Evolutionary conservation across 2,797 vertebrate genomes (phyloP), one percentile per base, ranked within the genome.

Genomic region (Hylomyscus alleni): DNA sequence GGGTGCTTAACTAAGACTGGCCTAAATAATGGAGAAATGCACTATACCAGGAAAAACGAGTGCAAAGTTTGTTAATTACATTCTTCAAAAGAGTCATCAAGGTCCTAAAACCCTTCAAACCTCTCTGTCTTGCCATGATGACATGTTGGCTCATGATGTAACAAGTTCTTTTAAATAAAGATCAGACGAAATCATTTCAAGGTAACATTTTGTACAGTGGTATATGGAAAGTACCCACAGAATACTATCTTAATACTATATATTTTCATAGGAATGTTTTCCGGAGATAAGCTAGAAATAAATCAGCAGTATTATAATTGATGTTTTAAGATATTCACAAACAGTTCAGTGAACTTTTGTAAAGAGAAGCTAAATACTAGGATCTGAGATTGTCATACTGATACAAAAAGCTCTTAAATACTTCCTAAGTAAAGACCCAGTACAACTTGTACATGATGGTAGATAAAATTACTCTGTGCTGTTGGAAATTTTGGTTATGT

Each of bases 171-270:
- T n/a, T 88, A 67, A 88, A 29, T 88, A 67, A 84, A 22, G 19
- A 65, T 78, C 60, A 93, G 90, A 89, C n/a, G 14, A 89, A 85
- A 88, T 58, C 52, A 73, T 84, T 76, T 81, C 56, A 90, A 73
- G 54, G 85, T 52, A 67, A 17, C 19, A 26, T 88, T 93, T 60
- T 83, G 29, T 52, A 56, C 1, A 62, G 11, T 1, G 29, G 31
- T 40, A 80, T n/a, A 17, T 73, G 19, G 50, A 89, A 91, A 54
- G 19, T 54, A 7, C 14, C 75, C 15, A 52, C 4, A 50, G 77
- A 62, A 56, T 73, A 10, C n/a, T 60, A 40, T 58, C 31, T 93
- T 93, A 44, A 19, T 73, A 13, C n/a, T 80, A 34, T 80, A 40
- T 76, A 44, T 29, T 77, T 8, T 44, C 19, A 58, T 89, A 65